Percentiles rank a stretch among this genome's conserved stretches.
These are phyloP conservation scores for Sinelater perroti DNA, from an alignment of 2,888 invertebrate species.

Conservation along the genomic window DNA sequence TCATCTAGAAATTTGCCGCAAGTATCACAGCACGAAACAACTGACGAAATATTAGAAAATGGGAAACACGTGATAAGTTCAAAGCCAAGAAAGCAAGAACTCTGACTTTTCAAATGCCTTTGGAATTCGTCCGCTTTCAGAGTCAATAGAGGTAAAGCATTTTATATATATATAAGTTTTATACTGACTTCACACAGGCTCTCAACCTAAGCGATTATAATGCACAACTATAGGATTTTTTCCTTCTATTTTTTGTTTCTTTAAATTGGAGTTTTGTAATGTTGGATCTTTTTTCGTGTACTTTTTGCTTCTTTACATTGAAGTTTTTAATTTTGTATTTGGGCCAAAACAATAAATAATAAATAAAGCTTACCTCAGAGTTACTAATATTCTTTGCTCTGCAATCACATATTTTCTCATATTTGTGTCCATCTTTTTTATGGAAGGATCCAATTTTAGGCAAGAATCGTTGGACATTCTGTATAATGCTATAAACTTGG, in stretches of 20 bases:
- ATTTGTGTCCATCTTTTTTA: conserved; percentile 16
- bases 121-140: too few species aligned
- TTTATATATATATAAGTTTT: too few species aligned
- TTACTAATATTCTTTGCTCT: conserved; percentile 13
- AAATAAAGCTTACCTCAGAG: conserved; percentile 16
- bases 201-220: too few species aligned
- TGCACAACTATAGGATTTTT: too few species aligned
- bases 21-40: conserved; percentile 10
- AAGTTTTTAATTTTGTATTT: conserved; percentile 4
- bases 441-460: conserved; percentile 10
- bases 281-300: neutral
- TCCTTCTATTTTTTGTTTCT: too few species aligned
- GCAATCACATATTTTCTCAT: conserved; percentile 16
- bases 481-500: neutral
- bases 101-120: too few species aligned
- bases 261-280: too few species aligned
- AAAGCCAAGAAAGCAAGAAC: conserved; percentile 36
- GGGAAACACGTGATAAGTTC: conserved; percentile 25
- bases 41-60: conserved; percentile 6
- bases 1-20: conserved; percentile 23
- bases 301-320: neutral
- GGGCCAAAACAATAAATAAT: conserved; percentile 13
- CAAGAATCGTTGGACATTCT: conserved; percentile 10
- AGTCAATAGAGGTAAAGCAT: too few species aligned
- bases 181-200: too few species aligned